Evolutionary conservation across 2,113 vertebrate species (phyloP).

Genomic region (Oncorhynchus nerka): DNA sequence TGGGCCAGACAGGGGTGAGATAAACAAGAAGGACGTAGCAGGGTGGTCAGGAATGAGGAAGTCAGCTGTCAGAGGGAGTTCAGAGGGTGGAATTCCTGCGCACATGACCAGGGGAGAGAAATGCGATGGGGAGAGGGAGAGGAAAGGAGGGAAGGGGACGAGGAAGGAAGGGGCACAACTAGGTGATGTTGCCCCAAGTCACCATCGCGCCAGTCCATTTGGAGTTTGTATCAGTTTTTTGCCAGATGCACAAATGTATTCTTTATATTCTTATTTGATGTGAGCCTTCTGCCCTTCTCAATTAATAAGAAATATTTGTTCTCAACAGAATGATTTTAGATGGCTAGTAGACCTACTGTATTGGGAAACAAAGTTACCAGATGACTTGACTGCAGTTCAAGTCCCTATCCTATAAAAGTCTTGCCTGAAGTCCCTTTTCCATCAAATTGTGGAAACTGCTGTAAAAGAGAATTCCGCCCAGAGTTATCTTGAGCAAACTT

Average conservation of each 20-base stretch:
- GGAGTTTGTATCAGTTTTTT: background rate
- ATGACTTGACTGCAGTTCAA: background rate
- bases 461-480: slow-evolving; percentile 21
- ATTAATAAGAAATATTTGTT: background rate
- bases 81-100: slow-evolving; percentile 65
- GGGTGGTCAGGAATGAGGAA: slow-evolving; percentile 70
- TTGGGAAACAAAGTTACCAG: background rate
- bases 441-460: background rate
- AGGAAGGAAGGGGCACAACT: slow-evolving; percentile 15
- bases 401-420: background rate
- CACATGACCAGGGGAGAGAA: slow-evolving; percentile 51
- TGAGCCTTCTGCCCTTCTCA: background rate
- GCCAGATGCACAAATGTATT: background rate
- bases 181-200: slow-evolving; percentile 6
- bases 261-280: background rate
- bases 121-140: slow-evolving; percentile 12
- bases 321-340: background rate
- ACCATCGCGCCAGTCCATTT: background rate
- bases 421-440: background rate
- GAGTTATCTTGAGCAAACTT: slow-evolving; percentile 5
- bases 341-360: background rate
- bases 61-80: slow-evolving; percentile 75
- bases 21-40: slow-evolving; percentile 62
- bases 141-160: slow-evolving; percentile 13
- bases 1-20: slow-evolving; percentile 51